phyloP scores from a whole-genome alignment of 2,797 vertebrate genomes.

The Gymnodraco acuticeps region DNA sequence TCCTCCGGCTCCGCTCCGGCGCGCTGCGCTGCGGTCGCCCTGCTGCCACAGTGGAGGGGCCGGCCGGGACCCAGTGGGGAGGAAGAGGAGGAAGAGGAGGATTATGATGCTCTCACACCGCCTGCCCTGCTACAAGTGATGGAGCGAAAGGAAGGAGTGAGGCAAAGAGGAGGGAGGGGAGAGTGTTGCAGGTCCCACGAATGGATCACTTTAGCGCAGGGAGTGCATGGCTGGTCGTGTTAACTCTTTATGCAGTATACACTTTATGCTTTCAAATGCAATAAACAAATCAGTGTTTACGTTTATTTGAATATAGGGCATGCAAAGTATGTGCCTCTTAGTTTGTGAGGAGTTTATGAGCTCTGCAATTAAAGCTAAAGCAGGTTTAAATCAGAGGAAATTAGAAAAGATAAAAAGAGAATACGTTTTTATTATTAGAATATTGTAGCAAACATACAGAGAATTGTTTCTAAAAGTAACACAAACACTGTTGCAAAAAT shows the following conservation, averaged over 20 bases:
- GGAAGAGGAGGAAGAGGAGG: background rate
- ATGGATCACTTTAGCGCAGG: background rate
- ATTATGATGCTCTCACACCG: conserved; percentile 49
- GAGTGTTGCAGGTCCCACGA: conserved; percentile 38
- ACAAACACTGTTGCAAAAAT: too few relatives aligned
- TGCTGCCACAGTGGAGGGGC: conserved; percentile 39
- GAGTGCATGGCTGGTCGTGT: conserved; percentile 1
- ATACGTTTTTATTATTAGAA: too few relatives aligned
- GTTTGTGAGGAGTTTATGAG: too few relatives aligned
- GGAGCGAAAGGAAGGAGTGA: conserved; percentile 14
- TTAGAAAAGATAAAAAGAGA: too few relatives aligned
- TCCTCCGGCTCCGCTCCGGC: conserved; percentile 62
- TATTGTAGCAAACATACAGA: too few relatives aligned
- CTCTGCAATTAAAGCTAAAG: too few relatives aligned
- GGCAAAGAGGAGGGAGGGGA: background rate
- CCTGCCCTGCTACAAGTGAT: conserved; percentile 54
- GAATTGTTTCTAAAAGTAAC: too few relatives aligned
- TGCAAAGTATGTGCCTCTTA: too few relatives aligned
- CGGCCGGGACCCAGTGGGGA: conserved; percentile 23
- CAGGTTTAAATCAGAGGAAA: too few relatives aligned
- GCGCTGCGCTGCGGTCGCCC: conserved; percentile 57
- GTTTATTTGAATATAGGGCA: background rate
- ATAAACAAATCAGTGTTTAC: too few relatives aligned
- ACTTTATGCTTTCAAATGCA: too few relatives aligned
- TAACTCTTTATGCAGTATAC: conserved; percentile 12